These are phyloP conservation scores for Hyaena hyaena DNA, from an alignment of 2,113 vertebrate species.

Conservation along the genomic window DNA sequence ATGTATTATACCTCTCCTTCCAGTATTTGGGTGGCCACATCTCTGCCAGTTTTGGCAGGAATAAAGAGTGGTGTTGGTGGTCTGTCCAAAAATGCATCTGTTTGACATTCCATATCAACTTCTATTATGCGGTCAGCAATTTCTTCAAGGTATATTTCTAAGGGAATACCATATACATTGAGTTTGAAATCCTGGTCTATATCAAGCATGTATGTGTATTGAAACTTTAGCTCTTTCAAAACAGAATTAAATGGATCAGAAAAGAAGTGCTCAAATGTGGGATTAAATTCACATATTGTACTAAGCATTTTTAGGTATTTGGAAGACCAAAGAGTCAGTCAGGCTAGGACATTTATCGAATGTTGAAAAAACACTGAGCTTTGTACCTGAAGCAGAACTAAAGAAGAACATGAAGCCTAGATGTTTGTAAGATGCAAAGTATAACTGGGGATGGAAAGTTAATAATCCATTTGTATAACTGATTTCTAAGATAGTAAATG, in stretches of 20 bases:
- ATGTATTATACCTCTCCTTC: conserved; percentile 92
- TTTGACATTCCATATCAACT: conserved; percentile 92
- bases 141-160: conserved; percentile 96
- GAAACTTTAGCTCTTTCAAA: conserved; percentile 42
- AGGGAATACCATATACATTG: conserved; percentile 65
- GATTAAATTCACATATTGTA: background rate
- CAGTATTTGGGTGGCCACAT: conserved; percentile 93
- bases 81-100: conserved; percentile 94
- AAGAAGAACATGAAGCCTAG: background rate
- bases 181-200: conserved; percentile 24
- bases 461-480: background rate
- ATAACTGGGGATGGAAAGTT: background rate
- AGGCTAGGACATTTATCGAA: background rate
- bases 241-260: conserved; percentile 48
- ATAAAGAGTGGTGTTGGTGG: conserved; percentile 94
- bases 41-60: conserved; percentile 93
- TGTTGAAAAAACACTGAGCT: background rate
- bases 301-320: background rate
- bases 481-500: background rate
- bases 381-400: background rate
- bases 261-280: background rate
- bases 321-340: background rate
- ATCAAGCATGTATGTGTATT: conserved; percentile 36
- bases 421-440: background rate
- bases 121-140: conserved; percentile 88